Evolutionary conservation across 2,888 invertebrate genomes (phyloP).

Genomic region (Eupithecia insigniata): DNA sequence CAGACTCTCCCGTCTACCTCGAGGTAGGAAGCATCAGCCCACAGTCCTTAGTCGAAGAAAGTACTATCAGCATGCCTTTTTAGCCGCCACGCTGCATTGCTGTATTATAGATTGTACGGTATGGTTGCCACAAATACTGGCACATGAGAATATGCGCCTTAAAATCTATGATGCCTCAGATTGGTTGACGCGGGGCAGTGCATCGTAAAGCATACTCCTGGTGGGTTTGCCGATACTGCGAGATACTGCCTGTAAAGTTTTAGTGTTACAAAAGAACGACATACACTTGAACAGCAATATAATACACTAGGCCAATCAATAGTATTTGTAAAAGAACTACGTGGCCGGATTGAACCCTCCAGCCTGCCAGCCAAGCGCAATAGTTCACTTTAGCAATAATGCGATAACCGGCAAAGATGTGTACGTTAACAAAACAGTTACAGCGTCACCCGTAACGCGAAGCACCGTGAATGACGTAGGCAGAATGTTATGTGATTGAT

Average conservation of each 20-base stretch:
- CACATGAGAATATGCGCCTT: no score
- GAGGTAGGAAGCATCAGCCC: conserved; percentile 78
- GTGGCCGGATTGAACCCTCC: neutral
- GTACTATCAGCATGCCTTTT: neutral
- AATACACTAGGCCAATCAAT: neutral
- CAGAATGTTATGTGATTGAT: conserved; percentile 35
- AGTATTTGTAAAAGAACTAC: neutral
- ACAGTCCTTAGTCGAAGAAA: neutral
- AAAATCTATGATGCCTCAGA: neutral
- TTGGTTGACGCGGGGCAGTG: neutral
- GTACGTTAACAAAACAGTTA: conserved; percentile 8
- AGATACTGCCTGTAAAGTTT: neutral
- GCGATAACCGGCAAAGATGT: neutral
- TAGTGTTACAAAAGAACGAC: neutral
- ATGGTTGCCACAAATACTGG: no score
- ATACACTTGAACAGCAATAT: neutral
- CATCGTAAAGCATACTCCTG: neutral
- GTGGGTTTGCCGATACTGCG: neutral
- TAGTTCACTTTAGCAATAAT: conserved; percentile 1
- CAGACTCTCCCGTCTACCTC: conserved; percentile 93
- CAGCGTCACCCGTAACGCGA: conserved; percentile 14
- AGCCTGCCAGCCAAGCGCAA: neutral
- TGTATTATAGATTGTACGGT: neutral
- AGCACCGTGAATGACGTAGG: conserved; percentile 21
- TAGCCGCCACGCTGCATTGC: no score